phyloP scores from a whole-genome alignment of 1,140 invertebrate genomes.

The Drosophila nikananu region DNA sequence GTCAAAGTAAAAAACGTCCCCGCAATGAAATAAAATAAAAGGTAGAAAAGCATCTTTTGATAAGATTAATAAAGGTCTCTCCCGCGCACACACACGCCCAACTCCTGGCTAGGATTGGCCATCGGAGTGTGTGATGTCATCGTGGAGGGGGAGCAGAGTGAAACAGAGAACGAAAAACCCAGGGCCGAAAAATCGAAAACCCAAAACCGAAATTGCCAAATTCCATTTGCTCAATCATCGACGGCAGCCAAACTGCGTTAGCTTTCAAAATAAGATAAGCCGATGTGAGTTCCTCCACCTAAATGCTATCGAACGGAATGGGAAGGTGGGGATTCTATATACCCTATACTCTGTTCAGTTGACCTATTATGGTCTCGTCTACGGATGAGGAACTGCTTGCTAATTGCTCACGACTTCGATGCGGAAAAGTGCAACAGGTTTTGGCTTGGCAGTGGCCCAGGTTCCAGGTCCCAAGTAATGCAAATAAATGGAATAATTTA shows the following conservation, averaged over 20 bases:
- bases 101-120: slow-evolving; percentile 39
- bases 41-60: slow-evolving; percentile 66
- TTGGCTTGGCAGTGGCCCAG: slow-evolving; percentile 8
- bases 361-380: slow-evolving; percentile 64
- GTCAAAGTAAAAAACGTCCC: slow-evolving; percentile 13
- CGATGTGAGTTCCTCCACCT: slow-evolving; percentile 42
- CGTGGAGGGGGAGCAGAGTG: not conserved
- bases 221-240: slow-evolving; percentile 62
- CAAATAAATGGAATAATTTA: slow-evolving; percentile 41
- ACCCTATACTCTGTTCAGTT: slow-evolving; percentile 15
- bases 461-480: slow-evolving; percentile 12
- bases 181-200: slow-evolving; percentile 25
- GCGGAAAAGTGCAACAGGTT: slow-evolving; percentile 80
- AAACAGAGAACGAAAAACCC: slow-evolving; percentile 17
- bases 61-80: slow-evolving; percentile 77
- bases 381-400: slow-evolving; percentile 59
- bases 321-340: slow-evolving; percentile 17
- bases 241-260: slow-evolving; percentile 50
- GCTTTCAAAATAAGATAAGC: slow-evolving; percentile 59
- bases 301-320: slow-evolving; percentile 27
- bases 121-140: slow-evolving; percentile 67
- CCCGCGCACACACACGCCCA: slow-evolving; percentile 10
- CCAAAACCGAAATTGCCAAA: slow-evolving; percentile 50
- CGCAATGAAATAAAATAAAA: slow-evolving; percentile 54
- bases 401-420: slow-evolving; percentile 73